These are phyloP conservation scores for Platycercus adscitus DNA, from an alignment of 2,113 vertebrate genomes.

Conservation along the genomic window DNA sequence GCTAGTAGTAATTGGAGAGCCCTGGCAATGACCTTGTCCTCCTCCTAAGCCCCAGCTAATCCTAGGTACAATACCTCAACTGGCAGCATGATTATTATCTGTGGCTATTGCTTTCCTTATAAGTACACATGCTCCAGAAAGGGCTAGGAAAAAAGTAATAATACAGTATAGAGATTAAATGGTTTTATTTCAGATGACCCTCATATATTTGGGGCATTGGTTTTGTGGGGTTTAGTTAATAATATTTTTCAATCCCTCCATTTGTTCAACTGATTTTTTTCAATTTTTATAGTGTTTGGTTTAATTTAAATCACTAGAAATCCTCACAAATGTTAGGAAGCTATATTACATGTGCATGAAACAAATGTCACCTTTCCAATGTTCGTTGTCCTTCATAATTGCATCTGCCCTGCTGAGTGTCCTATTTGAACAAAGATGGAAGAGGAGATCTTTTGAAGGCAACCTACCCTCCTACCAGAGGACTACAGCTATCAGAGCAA, in stretches of 20 bases:
- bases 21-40: slow-evolving; percentile 76
- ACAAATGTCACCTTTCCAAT: background rate
- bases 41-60: slow-evolving; percentile 65
- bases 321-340: background rate
- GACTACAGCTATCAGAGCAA: background rate
- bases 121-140: slow-evolving; percentile 23
- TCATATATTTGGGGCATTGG: background rate
- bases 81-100: slow-evolving; percentile 68
- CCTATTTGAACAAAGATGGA: background rate
- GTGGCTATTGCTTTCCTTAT: slow-evolving; percentile 24
- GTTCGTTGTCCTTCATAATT: background rate
- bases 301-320: background rate
- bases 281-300: background rate
- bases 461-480: background rate
- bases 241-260: background rate
- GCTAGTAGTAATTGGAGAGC: slow-evolving; percentile 71
- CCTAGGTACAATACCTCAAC: slow-evolving; percentile 57
- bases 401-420: background rate
- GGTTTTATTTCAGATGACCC: slow-evolving; percentile 25
- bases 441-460: background rate
- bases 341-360: background rate
- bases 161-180: slow-evolving; percentile 37
- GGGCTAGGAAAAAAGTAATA: slow-evolving; percentile 28
- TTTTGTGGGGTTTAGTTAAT: slow-evolving; percentile 13
- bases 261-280: background rate